Base-by-base conservation (phyloP, 2,888 invertebrate genomes). In the Parapristionchus giblindavisi region DNA sequence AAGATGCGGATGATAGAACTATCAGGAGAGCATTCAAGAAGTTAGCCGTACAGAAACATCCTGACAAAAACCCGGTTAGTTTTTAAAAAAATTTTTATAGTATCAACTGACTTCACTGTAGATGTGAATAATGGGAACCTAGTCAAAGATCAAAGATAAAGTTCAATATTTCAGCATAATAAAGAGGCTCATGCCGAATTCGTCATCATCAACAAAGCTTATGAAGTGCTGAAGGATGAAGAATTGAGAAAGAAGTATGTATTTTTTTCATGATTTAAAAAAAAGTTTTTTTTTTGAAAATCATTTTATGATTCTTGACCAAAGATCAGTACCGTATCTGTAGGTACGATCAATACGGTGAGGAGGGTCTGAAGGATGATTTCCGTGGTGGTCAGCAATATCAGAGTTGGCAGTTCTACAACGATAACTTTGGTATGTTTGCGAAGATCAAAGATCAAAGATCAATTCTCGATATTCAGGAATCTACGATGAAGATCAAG, bases 211-310 rank as follows among this genome's bases (percentile, higher is more conserved):
- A 93, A 93, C 66, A 92, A 92, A 86, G 94, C 94, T 0, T 95
- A 95, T 90, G 94, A 95, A 89, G 92, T 93, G 2, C 89, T 95
- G 21, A 94, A 94, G 89, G 94, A 94, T 89, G 92, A 93, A 58
- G 92, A 93, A 76, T 91, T 92, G 78, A 90, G 94, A 75, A 93
- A 92, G 84, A 92, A 92, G 72, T 94, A 94, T 90, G 84, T 43
- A 36, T 11, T 61, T n/a, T 32, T 61, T 21, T 34, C 6, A 17
- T 21, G 3, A 58, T 61, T n/a, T n/a, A 61, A 3, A 24, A 36
- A 8, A 6, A 38, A 38, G 8, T 32, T 24, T 21, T 24, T 52
- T 52, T 5, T 52, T 17, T 27, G 14, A 56, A 27, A 24, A 60
- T 24, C 8, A 38, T 36, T n/a, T 29, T 32, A 14, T 32, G 29